Evolutionary conservation across 2,797 vertebrate genomes (phyloP).

Genomic region (Eremophila alpestris): DNA sequence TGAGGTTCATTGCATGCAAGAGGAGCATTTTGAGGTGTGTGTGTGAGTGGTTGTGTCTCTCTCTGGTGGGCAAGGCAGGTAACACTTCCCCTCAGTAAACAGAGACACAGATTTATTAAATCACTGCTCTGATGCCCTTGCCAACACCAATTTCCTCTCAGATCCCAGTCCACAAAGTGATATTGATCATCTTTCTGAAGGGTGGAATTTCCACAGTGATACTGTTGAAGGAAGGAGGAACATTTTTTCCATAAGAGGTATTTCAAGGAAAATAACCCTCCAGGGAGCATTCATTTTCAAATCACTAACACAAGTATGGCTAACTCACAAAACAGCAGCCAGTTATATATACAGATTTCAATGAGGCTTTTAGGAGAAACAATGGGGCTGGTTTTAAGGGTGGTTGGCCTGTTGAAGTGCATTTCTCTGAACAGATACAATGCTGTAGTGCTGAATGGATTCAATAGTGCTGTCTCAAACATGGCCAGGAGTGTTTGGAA

Average conservation of each 20-base stretch:
- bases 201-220: background rate
- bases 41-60: background rate
- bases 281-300: slow-evolving; percentile 56
- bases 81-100: background rate
- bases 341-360: slow-evolving; percentile 54
- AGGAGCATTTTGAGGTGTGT: background rate
- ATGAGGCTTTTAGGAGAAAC: slow-evolving; percentile 57
- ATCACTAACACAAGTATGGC: background rate
- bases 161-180: background rate
- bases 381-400: slow-evolving; percentile 61
- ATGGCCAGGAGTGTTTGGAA: slow-evolving; percentile 62
- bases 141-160: background rate
- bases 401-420: slow-evolving; percentile 55
- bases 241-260: background rate
- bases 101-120: background rate
- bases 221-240: background rate
- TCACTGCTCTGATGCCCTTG: background rate
- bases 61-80: slow-evolving; percentile 44
- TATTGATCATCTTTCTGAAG: slow-evolving; percentile 7
- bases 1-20: background rate
- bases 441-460: slow-evolving; percentile 58
- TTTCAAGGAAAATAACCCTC: slow-evolving; percentile 38
- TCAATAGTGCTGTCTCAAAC: slow-evolving; percentile 63
- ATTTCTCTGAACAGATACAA: slow-evolving; percentile 58
- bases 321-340: slow-evolving; percentile 51